Evolutionary conservation across 2,797 vertebrate species (phyloP), one percentile per base, ranked within the genome.

Genomic region (Rhinichthys osculus): DNA sequence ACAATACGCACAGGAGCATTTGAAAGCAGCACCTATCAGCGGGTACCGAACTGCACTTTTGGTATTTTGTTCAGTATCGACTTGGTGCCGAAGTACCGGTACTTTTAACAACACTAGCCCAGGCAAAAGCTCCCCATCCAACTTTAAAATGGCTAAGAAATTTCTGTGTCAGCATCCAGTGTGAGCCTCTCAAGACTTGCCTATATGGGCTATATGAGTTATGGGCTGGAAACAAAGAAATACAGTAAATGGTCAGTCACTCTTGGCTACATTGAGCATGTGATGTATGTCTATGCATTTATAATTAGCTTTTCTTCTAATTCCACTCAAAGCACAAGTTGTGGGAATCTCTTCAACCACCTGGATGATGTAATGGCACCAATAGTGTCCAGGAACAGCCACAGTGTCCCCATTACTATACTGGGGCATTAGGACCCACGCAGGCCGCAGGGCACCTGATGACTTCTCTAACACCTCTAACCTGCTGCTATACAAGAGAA

Each of bases 401-500:
- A 27, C 17, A 38, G n/a, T 19, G 38, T 64, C 50, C 38, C 54
- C 57, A 44, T 40, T 44, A 30, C n/a, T 10, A 59, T 69, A 38
- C 17, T 21, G 1, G 1, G 17, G 17, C 35, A 70, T 21, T 27
- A 78, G 38, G 38, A 19, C 35, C 54, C 38, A 78, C 4, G 5
- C 5, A 78, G 54, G 42, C 38, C 14, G 9, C 57, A 77, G 33
- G 6, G 6, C 3, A 4, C 33, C 13, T 77, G 57, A 17, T 64
- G 38, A 78, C 21, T 78, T 62, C 76, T 62, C 13, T n/a, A 40
- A 40, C 35, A 23, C 6, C 35, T 5, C 13, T 27, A 40, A 57
- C 8, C 74, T 83, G 57, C 62, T 30, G 47, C 87, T 59, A 59
- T 33, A 76, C 52, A 88, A 79, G 69, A 83, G 72, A 42, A 79